phyloP scores from a whole-genome alignment of 1,140 invertebrate genomes.

The Marisa cornuarietis region DNA sequence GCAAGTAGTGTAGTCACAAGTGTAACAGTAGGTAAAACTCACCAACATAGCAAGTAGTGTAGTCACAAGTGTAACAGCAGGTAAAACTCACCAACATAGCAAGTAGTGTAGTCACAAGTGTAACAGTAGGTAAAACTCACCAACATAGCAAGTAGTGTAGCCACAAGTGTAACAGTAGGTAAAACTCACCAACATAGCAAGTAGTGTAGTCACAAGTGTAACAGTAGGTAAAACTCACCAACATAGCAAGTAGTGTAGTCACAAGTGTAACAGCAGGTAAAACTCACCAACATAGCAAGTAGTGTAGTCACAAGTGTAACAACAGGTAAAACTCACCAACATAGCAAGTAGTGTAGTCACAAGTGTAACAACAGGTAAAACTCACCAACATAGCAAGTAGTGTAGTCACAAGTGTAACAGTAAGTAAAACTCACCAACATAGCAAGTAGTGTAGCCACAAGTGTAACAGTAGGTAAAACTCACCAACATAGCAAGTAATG shows the following conservation, averaged over 20 bases:
- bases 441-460: background rate
- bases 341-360: background rate
- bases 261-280: background rate
- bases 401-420: constrained; percentile 81
- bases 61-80: background rate
- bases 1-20: constrained; percentile 79
- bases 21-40: constrained; percentile 75
- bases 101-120: constrained; percentile 79
- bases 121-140: constrained; percentile 72
- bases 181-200: constrained; percentile 77
- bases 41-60: background rate
- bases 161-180: background rate
- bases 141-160: background rate
- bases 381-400: constrained; percentile 77
- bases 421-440: constrained; percentile 67
- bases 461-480: constrained; percentile 39
- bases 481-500: constrained; percentile 79
- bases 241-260: background rate
- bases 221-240: constrained; percentile 69
- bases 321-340: constrained; percentile 68
- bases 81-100: constrained; percentile 75
- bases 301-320: constrained; percentile 82
- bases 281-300: constrained; percentile 77
- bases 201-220: constrained; percentile 80
- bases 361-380: constrained; percentile 14